These are phyloP conservation scores for Chroicocephalus ridibundus DNA, from an alignment of 2,113 vertebrate species.

Conservation along the genomic window DNA sequence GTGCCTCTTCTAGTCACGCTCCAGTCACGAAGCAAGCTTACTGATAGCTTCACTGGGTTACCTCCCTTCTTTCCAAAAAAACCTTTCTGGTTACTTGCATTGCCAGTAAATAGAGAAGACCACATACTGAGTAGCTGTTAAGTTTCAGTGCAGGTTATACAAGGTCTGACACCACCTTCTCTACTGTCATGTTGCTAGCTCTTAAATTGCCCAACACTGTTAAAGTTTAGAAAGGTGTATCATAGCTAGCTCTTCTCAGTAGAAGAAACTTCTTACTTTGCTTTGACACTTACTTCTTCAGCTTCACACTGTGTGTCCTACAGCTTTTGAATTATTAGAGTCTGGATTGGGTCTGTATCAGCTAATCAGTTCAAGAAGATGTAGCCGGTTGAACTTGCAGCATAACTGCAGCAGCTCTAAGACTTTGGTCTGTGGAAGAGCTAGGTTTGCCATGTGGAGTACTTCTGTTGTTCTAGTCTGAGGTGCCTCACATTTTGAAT, in stretches of 20 bases:
- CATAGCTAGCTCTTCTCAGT: background rate
- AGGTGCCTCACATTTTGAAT: background rate
- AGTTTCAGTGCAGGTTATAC: background rate
- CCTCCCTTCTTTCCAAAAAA: background rate
- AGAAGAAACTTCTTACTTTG: background rate
- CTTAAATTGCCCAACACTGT: background rate
- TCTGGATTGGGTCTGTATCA: background rate
- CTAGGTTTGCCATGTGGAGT: background rate
- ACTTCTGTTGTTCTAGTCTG: background rate
- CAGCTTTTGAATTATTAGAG: background rate
- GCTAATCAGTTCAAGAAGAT: background rate
- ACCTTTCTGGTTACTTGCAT: background rate
- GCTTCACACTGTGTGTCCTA: background rate
- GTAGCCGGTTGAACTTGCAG: background rate
- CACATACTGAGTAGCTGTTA: background rate
- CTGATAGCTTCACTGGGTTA: background rate
- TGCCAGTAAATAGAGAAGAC: background rate
- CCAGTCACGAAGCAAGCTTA: background rate
- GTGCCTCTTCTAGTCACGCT: background rate
- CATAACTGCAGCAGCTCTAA: background rate
- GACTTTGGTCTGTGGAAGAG: background rate
- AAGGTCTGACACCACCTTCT: background rate
- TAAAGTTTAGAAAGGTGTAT: background rate
- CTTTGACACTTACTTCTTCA: background rate
- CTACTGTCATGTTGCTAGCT: background rate